These are phyloP conservation scores for Prunella strophiata DNA, from an alignment of 2,797 vertebrate species.

Conservation along the genomic window DNA sequence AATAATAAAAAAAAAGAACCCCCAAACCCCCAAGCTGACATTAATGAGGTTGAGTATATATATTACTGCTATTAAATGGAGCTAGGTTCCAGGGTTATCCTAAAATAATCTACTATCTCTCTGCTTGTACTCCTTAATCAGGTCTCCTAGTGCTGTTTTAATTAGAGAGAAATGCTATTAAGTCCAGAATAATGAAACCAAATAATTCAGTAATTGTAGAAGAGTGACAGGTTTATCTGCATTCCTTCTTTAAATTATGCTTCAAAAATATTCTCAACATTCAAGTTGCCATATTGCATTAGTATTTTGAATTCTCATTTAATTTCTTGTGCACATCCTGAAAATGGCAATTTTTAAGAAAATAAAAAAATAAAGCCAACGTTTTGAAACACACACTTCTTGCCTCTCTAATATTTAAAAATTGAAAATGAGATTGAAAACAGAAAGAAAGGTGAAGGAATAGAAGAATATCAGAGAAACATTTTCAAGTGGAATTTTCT, in stretches of 20 bases:
- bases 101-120: not conserved
- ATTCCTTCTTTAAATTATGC: not conserved
- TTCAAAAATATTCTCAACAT: not conserved
- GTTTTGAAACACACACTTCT: not conserved
- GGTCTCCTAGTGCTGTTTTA: not conserved
- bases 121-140: not conserved
- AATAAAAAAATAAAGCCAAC: not conserved
- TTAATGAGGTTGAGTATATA: not conserved
- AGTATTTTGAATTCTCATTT: not conserved
- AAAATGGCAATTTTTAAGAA: not conserved
- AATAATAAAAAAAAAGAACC: not conserved
- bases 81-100: not conserved
- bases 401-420: not conserved
- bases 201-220: not conserved
- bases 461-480: not conserved
- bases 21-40: not conserved
- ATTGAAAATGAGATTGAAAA: not conserved
- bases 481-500: not conserved
- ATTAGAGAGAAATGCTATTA: slow-evolving; percentile 4
- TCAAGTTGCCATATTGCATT: not conserved
- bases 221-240: not conserved
- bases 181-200: slow-evolving; percentile 14
- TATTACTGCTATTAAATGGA: not conserved
- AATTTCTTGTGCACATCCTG: not conserved
- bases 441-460: not conserved